phyloP scores from a whole-genome alignment of 1,140 invertebrate species.

The Tetragnatha versicolor region DNA sequence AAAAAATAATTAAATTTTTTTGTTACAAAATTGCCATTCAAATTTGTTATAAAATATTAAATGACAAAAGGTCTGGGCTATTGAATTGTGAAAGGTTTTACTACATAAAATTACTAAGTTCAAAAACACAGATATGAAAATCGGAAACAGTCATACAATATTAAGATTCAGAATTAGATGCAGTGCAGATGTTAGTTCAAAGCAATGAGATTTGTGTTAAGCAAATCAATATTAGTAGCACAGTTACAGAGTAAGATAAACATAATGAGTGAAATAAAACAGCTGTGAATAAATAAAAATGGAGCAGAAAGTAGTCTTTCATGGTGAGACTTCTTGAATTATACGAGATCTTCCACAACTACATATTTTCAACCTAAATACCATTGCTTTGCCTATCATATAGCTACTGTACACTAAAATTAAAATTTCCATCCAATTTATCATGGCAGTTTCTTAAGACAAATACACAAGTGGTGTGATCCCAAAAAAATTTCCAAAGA shows the following conservation, averaged over 20 bases:
- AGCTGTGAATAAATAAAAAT: conserved; percentile 23
- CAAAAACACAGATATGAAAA: not conserved
- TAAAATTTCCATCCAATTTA: too few species aligned
- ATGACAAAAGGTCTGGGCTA: too few species aligned
- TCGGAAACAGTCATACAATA: not conserved
- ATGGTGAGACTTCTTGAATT: not conserved
- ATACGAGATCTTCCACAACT: not conserved
- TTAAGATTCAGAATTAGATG: conserved; percentile 24
- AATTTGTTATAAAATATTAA: too few species aligned
- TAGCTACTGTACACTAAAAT: too few species aligned
- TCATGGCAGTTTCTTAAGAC: too few species aligned
- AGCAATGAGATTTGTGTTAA: conserved; percentile 33
- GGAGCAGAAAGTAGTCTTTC: not conserved
- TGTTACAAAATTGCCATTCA: too few species aligned
- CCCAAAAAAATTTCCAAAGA: too few species aligned
- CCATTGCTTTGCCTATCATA: too few species aligned
- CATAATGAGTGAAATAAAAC: conserved; percentile 32
- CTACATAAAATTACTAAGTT: not conserved
- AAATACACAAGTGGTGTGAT: too few species aligned
- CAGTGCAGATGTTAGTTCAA: conserved; percentile 35
- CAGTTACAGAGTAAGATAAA: conserved; percentile 10
- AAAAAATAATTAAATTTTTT: too few species aligned
- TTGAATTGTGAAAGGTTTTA: too few species aligned
- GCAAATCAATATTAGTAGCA: conserved; percentile 52
- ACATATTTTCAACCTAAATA: too few species aligned